These are phyloP conservation scores for Regulus satrapa DNA, from an alignment of 2,113 vertebrate species.

Conservation along the genomic window DNA sequence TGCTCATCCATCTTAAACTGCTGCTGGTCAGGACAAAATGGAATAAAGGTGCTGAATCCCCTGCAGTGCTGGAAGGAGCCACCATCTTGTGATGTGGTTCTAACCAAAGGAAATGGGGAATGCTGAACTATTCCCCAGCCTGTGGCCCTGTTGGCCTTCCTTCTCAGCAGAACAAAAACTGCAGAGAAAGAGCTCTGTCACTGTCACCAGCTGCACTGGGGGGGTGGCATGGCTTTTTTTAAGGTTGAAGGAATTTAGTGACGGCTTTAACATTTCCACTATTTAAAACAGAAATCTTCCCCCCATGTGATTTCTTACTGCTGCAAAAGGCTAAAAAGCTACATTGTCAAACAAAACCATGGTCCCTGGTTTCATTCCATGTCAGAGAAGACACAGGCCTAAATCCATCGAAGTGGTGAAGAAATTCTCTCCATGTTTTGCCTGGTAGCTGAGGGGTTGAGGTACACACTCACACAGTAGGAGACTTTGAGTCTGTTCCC, in stretches of 20 bases:
- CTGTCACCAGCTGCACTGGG: background rate
- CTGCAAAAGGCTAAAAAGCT: background rate
- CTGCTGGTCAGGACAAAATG: background rate
- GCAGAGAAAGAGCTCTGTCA: background rate
- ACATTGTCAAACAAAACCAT: background rate
- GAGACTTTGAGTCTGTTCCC: background rate
- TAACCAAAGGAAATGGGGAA: background rate
- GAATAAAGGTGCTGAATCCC: fast-evolving
- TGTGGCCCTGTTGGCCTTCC: background rate
- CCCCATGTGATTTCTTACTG: background rate
- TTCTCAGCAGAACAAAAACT: background rate
- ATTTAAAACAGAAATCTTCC: background rate
- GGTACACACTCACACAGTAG: background rate
- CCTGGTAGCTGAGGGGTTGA: background rate
- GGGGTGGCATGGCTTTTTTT: background rate
- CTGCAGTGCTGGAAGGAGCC: background rate
- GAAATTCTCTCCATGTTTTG: background rate
- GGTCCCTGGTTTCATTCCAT: background rate
- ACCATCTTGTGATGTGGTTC: background rate
- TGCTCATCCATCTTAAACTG: background rate
- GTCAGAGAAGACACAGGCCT: background rate
- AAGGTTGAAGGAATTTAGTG: background rate
- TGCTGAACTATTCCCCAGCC: background rate
- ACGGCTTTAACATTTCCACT: background rate
- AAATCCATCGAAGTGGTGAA: background rate